Evolutionary conservation across 2,113 vertebrate species (phyloP), one percentile per base, ranked within the genome.

Genomic region (Perognathus longimembris): DNA sequence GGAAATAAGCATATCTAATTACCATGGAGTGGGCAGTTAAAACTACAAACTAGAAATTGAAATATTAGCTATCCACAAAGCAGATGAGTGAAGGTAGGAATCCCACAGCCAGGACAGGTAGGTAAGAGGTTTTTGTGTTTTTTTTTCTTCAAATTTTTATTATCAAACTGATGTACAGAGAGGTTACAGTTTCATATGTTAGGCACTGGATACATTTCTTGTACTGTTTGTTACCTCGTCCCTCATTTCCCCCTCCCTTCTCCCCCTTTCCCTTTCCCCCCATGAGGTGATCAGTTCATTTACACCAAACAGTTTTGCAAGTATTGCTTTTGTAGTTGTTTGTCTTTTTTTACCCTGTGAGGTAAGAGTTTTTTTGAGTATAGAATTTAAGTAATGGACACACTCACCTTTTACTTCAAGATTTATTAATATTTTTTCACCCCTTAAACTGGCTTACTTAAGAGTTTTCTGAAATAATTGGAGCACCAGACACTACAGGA

Each of bases 51-150:
- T 63, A 87, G 54, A 82, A 89, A 67, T 5, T 57, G 64, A 95
- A 92, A 92, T 79, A 90, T 54, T 80, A 79, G 57, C 74, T 67
- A 54, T 82, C 36, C 92, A 42, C 82, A 92, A 93, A 90, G 61
- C 50, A 94, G 70, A 88, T 45, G 36, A n/a, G 6, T 34, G 81
- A 15, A 7, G 57, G 30, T 57, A 7, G 38, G 54, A 61, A 86
- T 26, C 86, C 24, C 6, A 50, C 0, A 26, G 32, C 21, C 38
- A 78, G 40, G 15, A 30, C 84, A 77, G 36, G 1, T 1, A 70
- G 66, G 40, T 57, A 40, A 90, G 2, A 54, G 24, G 22, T 45
- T 8, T 54, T n/a, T n/a, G n/a, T n/a, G n/a, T n/a, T n/a, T n/a
- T n/a, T n/a, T n/a, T n/a, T n/a, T n/a, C n/a, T n/a, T n/a, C n/a